Conservation (phyloP, 1,140 invertebrate genomes). For the Trichogramma pretiosum region DNA sequence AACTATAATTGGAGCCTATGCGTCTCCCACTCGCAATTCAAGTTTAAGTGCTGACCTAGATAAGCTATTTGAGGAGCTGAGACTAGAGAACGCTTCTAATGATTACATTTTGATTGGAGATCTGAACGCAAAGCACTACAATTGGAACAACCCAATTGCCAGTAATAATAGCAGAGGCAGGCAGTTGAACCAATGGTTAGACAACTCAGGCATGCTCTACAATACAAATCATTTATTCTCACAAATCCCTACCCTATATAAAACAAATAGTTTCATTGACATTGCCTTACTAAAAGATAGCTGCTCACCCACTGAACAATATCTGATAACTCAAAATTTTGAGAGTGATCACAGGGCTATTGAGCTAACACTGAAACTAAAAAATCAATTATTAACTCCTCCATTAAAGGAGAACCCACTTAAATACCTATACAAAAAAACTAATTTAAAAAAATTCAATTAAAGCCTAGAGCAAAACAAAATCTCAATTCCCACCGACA, state of each 20-base stretch:
- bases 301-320: not conserved
- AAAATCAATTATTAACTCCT: not conserved
- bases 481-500: not conserved
- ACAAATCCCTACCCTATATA: not conserved
- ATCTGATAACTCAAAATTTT: not conserved
- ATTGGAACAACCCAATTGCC: not conserved
- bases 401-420: not conserved
- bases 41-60: not conserved
- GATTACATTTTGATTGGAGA: constrained; percentile 10
- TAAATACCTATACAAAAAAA: constrained; percentile 11
- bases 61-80: not conserved
- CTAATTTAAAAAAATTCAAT: constrained; percentile 18
- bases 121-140: not conserved
- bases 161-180: not conserved
- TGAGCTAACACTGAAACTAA: not conserved
- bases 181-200: not conserved
- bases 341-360: constrained; percentile 12
- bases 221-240: not conserved
- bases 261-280: constrained; percentile 11
- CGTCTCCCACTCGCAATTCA: not conserved
- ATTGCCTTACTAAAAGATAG: not conserved
- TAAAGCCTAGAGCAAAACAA: not conserved
- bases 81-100: constrained; percentile 4
- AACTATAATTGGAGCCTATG: constrained; percentile 11
- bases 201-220: not conserved